Evolutionary conservation across 2,113 vertebrate genomes (phyloP).

Genomic region (Pyxicephalus adspersus): DNA sequence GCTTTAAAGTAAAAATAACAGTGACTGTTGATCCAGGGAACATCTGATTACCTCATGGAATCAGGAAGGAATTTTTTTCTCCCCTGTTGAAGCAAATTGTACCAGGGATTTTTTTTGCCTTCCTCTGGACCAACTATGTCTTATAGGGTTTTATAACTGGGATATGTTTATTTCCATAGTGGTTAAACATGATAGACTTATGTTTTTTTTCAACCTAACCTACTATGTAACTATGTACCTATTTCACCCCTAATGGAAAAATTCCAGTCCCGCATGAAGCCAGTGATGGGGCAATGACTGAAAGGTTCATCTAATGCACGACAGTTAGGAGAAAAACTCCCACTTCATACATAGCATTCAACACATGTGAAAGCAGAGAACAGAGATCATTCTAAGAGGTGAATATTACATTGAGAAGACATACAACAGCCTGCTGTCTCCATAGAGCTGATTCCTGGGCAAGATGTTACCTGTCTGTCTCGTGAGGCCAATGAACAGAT

Average conservation of each 20-base stretch:
- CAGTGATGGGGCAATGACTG: constrained; percentile 27
- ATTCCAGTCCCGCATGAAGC: constrained; percentile 3
- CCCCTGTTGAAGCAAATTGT: no score
- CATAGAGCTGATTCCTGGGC: constrained; percentile 40
- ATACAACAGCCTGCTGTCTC: constrained; percentile 17
- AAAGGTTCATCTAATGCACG: constrained; percentile 2
- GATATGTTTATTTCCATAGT: no score
- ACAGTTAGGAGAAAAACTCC: constrained; percentile 6
- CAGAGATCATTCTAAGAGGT: constrained; percentile 31
- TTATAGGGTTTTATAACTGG: no score
- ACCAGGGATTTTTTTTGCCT: no score
- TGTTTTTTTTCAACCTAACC: no score
- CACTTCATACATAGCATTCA: constrained; percentile 39
- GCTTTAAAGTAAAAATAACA: no score
- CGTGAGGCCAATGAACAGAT: constrained; percentile 33
- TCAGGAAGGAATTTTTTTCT: no score
- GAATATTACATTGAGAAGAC: constrained; percentile 5
- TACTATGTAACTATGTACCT: no score
- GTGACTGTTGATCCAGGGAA: no score
- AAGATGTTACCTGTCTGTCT: constrained; percentile 52
- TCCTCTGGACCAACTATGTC: no score
- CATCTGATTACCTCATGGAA: no score
- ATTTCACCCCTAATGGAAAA: constrained; percentile 4
- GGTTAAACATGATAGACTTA: no score
- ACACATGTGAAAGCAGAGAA: constrained; percentile 11